A percentile compares a stretch with the other conserved stretches of the same genome.
These are phyloP conservation scores for Cataglyphis albicans DNA, from an alignment of 2,888 invertebrate species.

Conservation along the genomic window DNA sequence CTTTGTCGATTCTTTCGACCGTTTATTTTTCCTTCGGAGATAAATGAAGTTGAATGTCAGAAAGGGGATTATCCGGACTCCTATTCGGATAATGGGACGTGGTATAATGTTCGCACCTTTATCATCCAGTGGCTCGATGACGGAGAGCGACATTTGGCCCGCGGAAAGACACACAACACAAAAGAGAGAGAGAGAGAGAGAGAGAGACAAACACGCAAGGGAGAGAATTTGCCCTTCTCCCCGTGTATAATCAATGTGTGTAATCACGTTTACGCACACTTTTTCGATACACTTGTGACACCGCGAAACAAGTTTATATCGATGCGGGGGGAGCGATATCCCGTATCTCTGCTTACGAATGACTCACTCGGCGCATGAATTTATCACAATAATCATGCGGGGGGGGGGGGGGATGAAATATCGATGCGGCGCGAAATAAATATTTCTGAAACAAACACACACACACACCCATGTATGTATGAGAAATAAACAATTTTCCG, in stretches of 20 bases:
- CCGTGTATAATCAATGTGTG: neutral
- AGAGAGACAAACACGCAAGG: conserved; percentile 2
- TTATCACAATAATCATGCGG: neutral
- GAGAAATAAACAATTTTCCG: neutral
- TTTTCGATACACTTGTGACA: conserved; percentile 15
- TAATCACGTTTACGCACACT: neutral
- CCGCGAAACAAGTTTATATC: conserved; percentile 15
- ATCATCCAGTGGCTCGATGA: conserved; percentile 41
- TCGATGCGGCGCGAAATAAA: conserved; percentile 2
- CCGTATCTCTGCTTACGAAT: neutral
- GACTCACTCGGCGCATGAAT: neutral
- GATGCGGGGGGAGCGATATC: neutral
- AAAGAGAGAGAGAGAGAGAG: too few species aligned
- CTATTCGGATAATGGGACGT: neutral
- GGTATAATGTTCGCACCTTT: conserved; percentile 34
- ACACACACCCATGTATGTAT: neutral
- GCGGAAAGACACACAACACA: neutral
- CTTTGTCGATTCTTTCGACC: neutral
- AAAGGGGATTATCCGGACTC: too few species aligned
- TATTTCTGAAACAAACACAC: neutral
- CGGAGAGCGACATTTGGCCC: conserved; percentile 51
- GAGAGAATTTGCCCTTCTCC: neutral
- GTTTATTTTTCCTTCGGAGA: neutral
- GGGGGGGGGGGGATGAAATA: neutral
- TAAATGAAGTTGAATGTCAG: neutral